Base-by-base conservation (phyloP, 1,140 invertebrate genomes). In the Drosophila azteca region DNA sequence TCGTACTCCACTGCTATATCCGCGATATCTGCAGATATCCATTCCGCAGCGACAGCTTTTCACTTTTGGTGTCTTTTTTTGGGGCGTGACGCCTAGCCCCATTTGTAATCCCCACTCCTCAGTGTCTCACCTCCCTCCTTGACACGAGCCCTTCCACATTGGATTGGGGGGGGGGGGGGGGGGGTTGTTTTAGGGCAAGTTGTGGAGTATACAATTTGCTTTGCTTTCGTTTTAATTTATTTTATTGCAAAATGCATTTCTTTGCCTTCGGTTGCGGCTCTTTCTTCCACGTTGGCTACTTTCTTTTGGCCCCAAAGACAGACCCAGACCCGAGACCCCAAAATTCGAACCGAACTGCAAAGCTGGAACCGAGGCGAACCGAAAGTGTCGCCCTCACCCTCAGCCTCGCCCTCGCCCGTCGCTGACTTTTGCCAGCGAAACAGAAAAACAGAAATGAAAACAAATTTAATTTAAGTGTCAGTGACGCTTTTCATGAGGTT, bases 401-500 rank as follows among this genome's bases (percentile, higher is more conserved):
- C 17, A 20, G 0, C 17, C 17, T 20, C 17, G 17, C 17, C 17
- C 17, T 20, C 17, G 17, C 35, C 35, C 35, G 35, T 3, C 35
- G 35, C 35, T 39, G 35, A 39, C 35, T 39, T 39, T 39, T 39
- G 51, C 31, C 41, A 55, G 41, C 20, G 20, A 53, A 35, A 52
- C 11, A 31, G 8, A 17, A 57, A 15, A 29, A 29, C 54, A 44
- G 43, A 67, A 83, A 76, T 84, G 80, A 79, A 84, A 84, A 84
- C 80, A 84, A 84, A 84, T 84, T 84, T 79, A 84, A 84, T 84
- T 83, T 77, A 84, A 84, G 80, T 84, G 80, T 84, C 80, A 84
- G 80, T 84, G 74, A 84, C 80, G 80, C 71, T 79, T 77, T 85
- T 85, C 81, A 39, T 39, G 35, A 39, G 35, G 35, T 13, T 31